A percentile compares a stretch with the other conserved stretches of the same genome.
These are phyloP conservation scores for Leptothorax acervorum DNA, from an alignment of 2,888 invertebrate species.

Conservation along the genomic window DNA sequence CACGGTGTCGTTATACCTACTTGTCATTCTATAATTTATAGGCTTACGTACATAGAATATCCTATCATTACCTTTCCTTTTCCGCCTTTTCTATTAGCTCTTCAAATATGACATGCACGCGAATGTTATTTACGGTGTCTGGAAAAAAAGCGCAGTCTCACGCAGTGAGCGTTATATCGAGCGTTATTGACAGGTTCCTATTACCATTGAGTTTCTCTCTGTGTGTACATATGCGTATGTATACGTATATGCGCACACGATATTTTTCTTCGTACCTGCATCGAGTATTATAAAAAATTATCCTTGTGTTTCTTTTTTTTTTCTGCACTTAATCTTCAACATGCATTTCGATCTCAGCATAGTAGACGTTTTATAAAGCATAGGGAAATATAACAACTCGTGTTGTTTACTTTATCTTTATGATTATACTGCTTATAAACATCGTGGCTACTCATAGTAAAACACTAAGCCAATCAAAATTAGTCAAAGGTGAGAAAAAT, in stretches of 20 bases:
- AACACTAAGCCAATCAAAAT: constrained; percentile 9
- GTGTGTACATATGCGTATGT: neutral
- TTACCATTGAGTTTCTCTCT: constrained; percentile 2
- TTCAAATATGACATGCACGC: constrained; percentile 27
- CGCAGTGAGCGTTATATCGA: constrained; percentile 13
- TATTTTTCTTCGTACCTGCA: neutral
- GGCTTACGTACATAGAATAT: constrained; percentile 18
- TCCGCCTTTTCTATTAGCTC: constrained; percentile 39
- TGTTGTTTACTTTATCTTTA: neutral
- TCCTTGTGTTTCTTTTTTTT: neutral
- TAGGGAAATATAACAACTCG: neutral
- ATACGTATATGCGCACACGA: neutral
- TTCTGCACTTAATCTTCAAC: neutral
- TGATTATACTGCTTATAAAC: neutral
- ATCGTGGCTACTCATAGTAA: neutral
- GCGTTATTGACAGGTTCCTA: constrained; percentile 23
- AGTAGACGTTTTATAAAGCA: neutral
- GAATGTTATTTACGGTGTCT: constrained; percentile 14
- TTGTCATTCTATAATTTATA: constrained; percentile 33
- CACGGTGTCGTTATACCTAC: constrained; percentile 18
- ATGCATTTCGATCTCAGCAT: neutral
- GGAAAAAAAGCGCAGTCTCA: constrained; percentile 17
- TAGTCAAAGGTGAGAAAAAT: neutral
- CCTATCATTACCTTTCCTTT: constrained; percentile 19
- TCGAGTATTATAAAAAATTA: neutral